phyloP scores from a whole-genome alignment of 2,888 invertebrate species.

The Lithophane semibrunnea region DNA sequence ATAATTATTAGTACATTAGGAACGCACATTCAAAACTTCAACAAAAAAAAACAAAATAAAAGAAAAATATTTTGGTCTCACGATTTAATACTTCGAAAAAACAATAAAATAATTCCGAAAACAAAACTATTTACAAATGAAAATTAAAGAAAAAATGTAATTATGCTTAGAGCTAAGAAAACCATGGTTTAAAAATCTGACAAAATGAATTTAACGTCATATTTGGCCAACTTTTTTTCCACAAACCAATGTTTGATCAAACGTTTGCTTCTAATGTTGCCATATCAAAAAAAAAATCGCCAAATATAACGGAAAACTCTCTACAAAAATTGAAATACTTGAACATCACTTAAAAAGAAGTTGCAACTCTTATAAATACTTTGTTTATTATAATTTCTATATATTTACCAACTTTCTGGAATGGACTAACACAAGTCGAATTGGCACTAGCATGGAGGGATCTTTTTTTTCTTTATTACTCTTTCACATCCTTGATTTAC shows the following conservation, averaged over 20 bases:
- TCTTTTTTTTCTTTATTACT: constrained; percentile 73
- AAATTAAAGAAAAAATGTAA: constrained; percentile 48
- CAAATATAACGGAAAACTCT: constrained; percentile 23
- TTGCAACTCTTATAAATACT: constrained; percentile 67
- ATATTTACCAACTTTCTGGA: constrained; percentile 72
- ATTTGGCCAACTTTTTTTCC: constrained; percentile 18
- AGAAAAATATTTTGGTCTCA: constrained; percentile 73
- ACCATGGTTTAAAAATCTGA: constrained; percentile 34
- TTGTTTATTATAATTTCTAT: constrained; percentile 65
- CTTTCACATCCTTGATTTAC: constrained; percentile 27
- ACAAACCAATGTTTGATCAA: not conserved
- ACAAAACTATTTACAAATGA: constrained; percentile 79
- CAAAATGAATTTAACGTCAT: constrained; percentile 10
- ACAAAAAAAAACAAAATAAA: constrained; percentile 60
- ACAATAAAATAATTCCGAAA: constrained; percentile 77
- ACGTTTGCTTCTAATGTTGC: constrained; percentile 12
- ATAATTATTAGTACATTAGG: constrained; percentile 35
- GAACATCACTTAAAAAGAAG: constrained; percentile 37
- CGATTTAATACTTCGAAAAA: constrained; percentile 83
- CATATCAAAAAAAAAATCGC: constrained; percentile 25
- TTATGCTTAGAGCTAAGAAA: constrained; percentile 63
- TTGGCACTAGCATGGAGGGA: constrained; percentile 89
- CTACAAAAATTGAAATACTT: constrained; percentile 34
- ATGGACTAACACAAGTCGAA: constrained; percentile 72
- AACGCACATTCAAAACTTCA: constrained; percentile 37